Evolutionary conservation across 2,797 vertebrate genomes (phyloP).

Genomic region (Florisuga fusca): DNA sequence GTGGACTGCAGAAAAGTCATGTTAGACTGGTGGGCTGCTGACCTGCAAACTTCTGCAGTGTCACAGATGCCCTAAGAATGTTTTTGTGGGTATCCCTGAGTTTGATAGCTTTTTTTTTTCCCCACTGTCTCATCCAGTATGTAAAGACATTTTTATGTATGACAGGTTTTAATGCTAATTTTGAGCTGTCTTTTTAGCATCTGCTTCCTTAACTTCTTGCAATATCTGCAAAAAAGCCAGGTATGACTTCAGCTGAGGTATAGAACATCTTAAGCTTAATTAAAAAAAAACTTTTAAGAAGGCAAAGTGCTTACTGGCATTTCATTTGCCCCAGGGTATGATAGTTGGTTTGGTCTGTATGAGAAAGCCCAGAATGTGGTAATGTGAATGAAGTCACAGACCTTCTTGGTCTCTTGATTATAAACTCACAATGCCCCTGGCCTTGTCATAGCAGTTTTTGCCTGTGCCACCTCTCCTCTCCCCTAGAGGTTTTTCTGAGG

Average conservation of each 20-base stretch:
- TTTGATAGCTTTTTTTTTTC: not conserved
- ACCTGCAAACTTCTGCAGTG: not conserved
- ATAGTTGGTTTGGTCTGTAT: not conserved
- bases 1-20: not conserved
- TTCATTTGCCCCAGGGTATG: not conserved
- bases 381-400: not conserved
- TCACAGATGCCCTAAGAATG: not conserved
- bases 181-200: not conserved
- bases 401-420: fast-evolving
- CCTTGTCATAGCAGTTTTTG: fast-evolving
- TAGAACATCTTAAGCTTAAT: not conserved
- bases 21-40: not conserved
- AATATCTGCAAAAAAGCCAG: not conserved
- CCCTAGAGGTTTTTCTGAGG: not conserved
- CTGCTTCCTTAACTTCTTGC: not conserved
- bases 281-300: not conserved
- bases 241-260: not conserved
- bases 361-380: not conserved
- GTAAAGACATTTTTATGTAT: not conserved
- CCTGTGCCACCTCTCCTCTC: not conserved
- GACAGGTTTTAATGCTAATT: not conserved
- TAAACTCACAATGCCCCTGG: not conserved
- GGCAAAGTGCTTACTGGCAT: not conserved
- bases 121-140: not conserved
- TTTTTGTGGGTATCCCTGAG: not conserved